Evolutionary conservation across 2,113 vertebrate species (phyloP), one percentile per base, ranked within the genome.

Genomic region (Phalacrocorax aristotelis): DNA sequence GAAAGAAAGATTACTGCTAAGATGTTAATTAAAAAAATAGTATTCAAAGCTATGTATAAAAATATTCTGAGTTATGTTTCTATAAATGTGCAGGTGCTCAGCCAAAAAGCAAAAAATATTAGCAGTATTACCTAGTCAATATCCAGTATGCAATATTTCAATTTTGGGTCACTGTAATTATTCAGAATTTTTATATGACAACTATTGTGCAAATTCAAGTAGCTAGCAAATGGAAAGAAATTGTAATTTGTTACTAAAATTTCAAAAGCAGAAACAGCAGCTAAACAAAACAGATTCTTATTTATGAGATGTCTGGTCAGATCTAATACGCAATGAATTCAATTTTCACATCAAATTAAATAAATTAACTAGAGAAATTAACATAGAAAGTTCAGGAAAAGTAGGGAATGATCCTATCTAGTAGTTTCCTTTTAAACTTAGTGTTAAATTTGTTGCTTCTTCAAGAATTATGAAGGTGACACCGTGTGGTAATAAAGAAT

Each of bases 381-480:
- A 36, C 15, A 60, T 14, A 46, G 60, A 74, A 82, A 79, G 9
- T 68, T 91, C 70, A 93, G 64, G 72, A 26, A 89, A 93, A 27
- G 2, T 22, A 74, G 19, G 5, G 22, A 48, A 51, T 38, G 2
- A 38, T 78, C 20, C 29, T 49, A n/a, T 54, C 13, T 17, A 44
- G 34, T 38, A 61, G 42, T 51, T 80, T 77, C 25, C 13, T 70
- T 80, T 70, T 30, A 75, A 81, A 75, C 4, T 57, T 20, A 13
- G 30, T 51, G 10, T 44, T 12, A 26, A 62, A 65, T 77, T 60
- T 38, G 13, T 42, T 49, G 13, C 40, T 57, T 22, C 54, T 65
- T 36, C 26, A 36, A 40, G 84, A 88, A 38, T 95, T 87, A 58
- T 90, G 64, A 93, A 94, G 89, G 94, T 90, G 97, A 97, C 98